These are phyloP conservation scores for Himalopsyche phryganea DNA, from an alignment of 1,140 invertebrate species.

Conservation along the genomic window DNA sequence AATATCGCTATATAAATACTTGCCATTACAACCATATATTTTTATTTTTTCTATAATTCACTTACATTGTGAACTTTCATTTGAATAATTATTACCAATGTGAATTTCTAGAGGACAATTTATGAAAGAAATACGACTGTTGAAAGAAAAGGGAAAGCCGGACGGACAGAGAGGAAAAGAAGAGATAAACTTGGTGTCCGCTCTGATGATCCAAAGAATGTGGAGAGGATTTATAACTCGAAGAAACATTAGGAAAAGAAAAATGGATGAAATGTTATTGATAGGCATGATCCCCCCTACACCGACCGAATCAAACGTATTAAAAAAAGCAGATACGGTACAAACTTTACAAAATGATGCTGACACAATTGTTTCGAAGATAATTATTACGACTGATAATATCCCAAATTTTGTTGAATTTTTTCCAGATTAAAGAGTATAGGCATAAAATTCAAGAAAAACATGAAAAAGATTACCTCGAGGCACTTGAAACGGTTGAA, in stretches of 20 bases:
- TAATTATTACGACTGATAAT: no score
- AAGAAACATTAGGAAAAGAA: constrained; percentile 63
- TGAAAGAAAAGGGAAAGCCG: constrained; percentile 69
- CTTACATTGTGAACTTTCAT: no score
- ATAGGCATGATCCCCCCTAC: constrained; percentile 70
- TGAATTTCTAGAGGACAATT: constrained; percentile 73
- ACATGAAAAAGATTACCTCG: constrained; percentile 59
- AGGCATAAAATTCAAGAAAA: constrained; percentile 61
- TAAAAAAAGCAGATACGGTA: constrained; percentile 48
- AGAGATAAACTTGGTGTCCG: constrained; percentile 59
- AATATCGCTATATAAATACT: no score
- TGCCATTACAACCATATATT: no score
- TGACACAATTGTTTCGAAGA: no score
- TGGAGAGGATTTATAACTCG: constrained; percentile 78
- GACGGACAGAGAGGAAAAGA: constrained; percentile 52
- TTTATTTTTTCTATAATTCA: no score
- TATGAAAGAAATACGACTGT: constrained; percentile 81
- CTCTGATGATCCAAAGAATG: constrained; percentile 75
- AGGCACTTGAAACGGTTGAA: constrained; percentile 55
- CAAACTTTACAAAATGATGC: no score
- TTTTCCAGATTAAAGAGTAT: constrained; percentile 51
- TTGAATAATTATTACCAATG: no score
- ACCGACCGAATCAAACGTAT: constrained; percentile 43
- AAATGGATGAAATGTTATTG: constrained; percentile 80
- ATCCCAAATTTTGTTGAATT: no score